Base-by-base conservation (phyloP, 1,140 invertebrate species). In the Matsumurasca onukii region DNA sequence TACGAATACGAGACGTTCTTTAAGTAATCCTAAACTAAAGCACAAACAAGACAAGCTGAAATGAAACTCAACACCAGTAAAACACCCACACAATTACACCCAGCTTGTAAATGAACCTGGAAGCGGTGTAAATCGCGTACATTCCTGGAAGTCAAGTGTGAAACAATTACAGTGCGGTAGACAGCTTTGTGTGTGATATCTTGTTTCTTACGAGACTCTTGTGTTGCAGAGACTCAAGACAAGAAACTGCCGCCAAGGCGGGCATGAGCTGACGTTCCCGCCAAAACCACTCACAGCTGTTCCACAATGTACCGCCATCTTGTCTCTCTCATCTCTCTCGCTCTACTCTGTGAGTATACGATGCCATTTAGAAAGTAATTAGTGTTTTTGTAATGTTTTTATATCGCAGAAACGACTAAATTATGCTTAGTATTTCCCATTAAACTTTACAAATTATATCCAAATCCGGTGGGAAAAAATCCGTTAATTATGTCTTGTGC, bases 241-340 rank as follows among this genome's bases (percentile, higher is more conserved):
- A 59, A 59, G 55, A 59, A 59, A 59, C 55, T 59, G 24, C 55
- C 55, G 55, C 55, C 55, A 59, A 25, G 25, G 2, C 55, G 55
- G 55, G 55, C 15, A 25, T 59, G 55, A 27, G 25, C 55, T 22
- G 55, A 25, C 25, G 25, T 59, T 24, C 55, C 24, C n/a, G 55
- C n/a, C n/a, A n/a, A n/a, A n/a, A 24, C 25, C 55, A 24, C 15
- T 27, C n/a, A 59, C 55, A 59, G 49, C 55, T 59, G 25, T 39
- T 59, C 25, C 25, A 59, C 55, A 59, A 59, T 59, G 55, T 22
- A 12, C 55, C 55, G 55, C 55, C 55, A 59, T 59, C 55, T 59
- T 59, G 22, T 29, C 12, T 27, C 9, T n/a, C 24, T 59, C 55
- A 13, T 29, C 25, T 27, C 2, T 12, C 15, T 59, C 22, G 15